Evolutionary conservation across 2,797 vertebrate species (phyloP).

Genomic region (Coracias cyanogaster): DNA sequence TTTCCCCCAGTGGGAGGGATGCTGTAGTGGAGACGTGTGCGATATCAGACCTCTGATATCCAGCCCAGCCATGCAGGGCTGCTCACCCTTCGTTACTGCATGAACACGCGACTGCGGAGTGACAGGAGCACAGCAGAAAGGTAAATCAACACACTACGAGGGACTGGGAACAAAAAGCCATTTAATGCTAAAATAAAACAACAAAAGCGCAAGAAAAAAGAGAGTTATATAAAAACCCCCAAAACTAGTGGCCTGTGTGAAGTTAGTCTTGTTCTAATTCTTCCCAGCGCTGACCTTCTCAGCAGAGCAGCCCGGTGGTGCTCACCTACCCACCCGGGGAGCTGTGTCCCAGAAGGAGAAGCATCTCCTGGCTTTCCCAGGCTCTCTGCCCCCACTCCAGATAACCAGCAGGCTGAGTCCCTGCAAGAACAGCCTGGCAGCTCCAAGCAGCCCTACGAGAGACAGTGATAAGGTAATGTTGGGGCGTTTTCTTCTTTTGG

Average conservation of each 20-base stretch:
- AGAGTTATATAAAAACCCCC: fast-evolving
- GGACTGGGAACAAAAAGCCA: not conserved
- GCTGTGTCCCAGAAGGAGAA: not conserved
- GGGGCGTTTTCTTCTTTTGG: not conserved
- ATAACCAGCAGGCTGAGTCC: no score
- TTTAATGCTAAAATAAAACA: not conserved
- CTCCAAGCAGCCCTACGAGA: not conserved
- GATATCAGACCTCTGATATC: no score
- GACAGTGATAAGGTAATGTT: not conserved
- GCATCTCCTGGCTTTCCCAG: not conserved
- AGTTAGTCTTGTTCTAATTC: not conserved
- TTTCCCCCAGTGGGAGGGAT: not conserved
- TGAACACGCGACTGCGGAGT: fast-evolving
- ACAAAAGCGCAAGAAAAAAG: not conserved
- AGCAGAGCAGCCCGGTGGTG: not conserved
- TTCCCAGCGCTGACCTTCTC: not conserved
- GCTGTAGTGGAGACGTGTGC: not conserved
- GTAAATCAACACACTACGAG: not conserved
- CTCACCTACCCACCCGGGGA: not conserved
- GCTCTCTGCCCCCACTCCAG: not conserved
- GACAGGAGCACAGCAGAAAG: not conserved
- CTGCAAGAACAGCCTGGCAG: not conserved
- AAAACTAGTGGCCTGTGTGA: not conserved
- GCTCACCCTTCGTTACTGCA: fast-evolving
- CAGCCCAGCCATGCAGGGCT: not conserved